Evolutionary conservation across 1,140 invertebrate genomes (phyloP).

Genomic region (Dendrolimus kikuchii): DNA sequence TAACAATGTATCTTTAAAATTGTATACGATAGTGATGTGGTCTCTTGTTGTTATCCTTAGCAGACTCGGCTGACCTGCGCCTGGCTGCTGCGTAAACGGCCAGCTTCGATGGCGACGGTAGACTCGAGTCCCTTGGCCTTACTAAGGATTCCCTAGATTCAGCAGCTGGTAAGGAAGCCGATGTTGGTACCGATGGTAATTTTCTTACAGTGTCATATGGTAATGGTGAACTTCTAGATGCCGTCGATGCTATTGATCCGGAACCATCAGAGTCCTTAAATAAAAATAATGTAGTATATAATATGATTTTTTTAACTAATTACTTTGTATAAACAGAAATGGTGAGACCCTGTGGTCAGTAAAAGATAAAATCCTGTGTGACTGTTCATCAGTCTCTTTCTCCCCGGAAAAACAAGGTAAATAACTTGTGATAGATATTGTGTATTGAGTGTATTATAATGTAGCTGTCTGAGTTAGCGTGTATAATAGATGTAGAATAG

Average conservation of each 20-base stretch:
- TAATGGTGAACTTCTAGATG: conserved; percentile 53
- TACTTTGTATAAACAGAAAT: too few species aligned
- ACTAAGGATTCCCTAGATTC: conserved; percentile 66
- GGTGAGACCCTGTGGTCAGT: too few species aligned
- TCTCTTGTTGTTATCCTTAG: conserved; percentile 66
- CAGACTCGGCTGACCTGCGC: conserved; percentile 73
- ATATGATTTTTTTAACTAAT: too few species aligned
- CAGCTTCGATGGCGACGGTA: conserved; percentile 75
- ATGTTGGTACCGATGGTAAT: conserved; percentile 73
- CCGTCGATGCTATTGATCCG: conserved; percentile 57
- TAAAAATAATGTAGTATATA: not conserved
- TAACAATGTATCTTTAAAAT: conserved; percentile 65
- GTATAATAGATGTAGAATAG: too few species aligned
- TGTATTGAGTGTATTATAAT: too few species aligned
- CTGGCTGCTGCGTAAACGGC: conserved; percentile 71
- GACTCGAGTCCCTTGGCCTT: conserved; percentile 65
- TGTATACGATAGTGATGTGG: conserved; percentile 80
- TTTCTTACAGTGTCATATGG: conserved; percentile 73
- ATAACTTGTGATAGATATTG: too few species aligned
- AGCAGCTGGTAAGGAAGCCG: conserved; percentile 62
- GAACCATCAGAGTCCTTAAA: conserved; percentile 69
- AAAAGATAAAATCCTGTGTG: too few species aligned
- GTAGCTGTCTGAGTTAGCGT: too few species aligned
- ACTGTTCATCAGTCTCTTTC: too few species aligned
- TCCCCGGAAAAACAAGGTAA: too few species aligned